A percentile compares a stretch with the other conserved stretches of the same genome.
Conservation (phyloP, 2,797 vertebrate genomes). For the Acanthurus lineatus region DNA sequence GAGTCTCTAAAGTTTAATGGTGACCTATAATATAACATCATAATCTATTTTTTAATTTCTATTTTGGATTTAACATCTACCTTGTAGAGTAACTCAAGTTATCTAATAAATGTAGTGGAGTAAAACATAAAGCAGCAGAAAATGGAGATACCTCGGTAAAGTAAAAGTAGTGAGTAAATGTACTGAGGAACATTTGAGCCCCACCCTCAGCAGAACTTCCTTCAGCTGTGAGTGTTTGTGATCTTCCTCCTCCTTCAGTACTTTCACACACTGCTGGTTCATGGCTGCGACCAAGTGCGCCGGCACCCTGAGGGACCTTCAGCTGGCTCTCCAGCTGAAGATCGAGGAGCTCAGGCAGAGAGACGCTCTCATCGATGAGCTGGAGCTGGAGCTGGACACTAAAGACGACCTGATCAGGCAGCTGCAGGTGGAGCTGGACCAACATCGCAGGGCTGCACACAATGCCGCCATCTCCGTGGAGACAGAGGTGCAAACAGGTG, state of each 20-base stretch:
- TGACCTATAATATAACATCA: too few relatives aligned
- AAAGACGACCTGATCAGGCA: slow-evolving; percentile 84
- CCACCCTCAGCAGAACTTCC: too few relatives aligned
- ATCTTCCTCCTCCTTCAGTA: neutral
- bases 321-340: slow-evolving; percentile 85
- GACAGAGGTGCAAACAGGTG: slow-evolving; percentile 50
- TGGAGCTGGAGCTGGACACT: slow-evolving; percentile 85
- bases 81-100: neutral
- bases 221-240: too few relatives aligned
- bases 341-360: slow-evolving; percentile 85
- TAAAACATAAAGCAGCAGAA: neutral
- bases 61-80: too few relatives aligned
- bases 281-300: slow-evolving; percentile 51
- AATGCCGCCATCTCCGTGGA: neutral
- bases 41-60: too few relatives aligned
- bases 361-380: slow-evolving; percentile 84
- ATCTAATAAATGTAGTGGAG: neutral
- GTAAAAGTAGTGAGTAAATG: neutral
- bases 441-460: slow-evolving; percentile 58
- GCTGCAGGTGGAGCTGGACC: slow-evolving; percentile 82
- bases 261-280: accelerated
- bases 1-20: too few relatives aligned
- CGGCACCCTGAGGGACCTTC: slow-evolving; percentile 83
- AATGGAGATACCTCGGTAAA: neutral
- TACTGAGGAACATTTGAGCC: neutral